These are phyloP conservation scores for Laterallus jamaicensis DNA, from an alignment of 2,113 vertebrate genomes.

Conservation along the genomic window DNA sequence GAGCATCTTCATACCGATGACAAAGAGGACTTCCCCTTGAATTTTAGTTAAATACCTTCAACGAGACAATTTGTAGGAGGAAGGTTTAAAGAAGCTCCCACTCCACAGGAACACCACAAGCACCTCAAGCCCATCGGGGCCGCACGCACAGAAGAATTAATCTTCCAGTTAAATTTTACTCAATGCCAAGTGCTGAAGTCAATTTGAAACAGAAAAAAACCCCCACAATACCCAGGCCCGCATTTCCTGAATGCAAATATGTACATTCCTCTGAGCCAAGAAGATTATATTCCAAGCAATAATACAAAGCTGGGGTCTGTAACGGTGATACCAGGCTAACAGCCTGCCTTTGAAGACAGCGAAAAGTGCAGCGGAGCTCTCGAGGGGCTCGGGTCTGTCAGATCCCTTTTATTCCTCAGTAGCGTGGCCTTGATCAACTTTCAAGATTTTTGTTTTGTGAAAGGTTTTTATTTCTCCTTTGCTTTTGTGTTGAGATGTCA, in stretches of 20 bases:
- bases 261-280: slow-evolving; percentile 58
- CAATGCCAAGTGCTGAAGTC: slow-evolving; percentile 25
- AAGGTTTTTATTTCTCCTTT: slow-evolving; percentile 58
- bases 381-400: slow-evolving; percentile 50
- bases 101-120: accelerated
- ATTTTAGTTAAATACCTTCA: neutral
- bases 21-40: neutral
- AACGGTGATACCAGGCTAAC: slow-evolving; percentile 59
- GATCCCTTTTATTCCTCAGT: slow-evolving; percentile 62
- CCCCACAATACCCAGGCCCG: slow-evolving; percentile 30
- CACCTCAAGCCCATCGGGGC: neutral
- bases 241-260: slow-evolving; percentile 68
- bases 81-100: neutral
- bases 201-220: slow-evolving; percentile 53
- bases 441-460: slow-evolving; percentile 64
- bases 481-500: slow-evolving; percentile 59
- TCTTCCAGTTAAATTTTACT: slow-evolving; percentile 37
- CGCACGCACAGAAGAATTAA: neutral
- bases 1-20: accelerated
- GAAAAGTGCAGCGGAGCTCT: slow-evolving; percentile 62
- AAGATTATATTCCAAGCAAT: slow-evolving; percentile 63
- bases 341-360: slow-evolving; percentile 63
- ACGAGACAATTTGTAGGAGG: neutral
- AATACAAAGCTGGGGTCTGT: slow-evolving; percentile 60
- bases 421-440: slow-evolving; percentile 60